Base-by-base conservation (phyloP, 2,797 vertebrate species). In the Buphagus erythrorhynchus region DNA sequence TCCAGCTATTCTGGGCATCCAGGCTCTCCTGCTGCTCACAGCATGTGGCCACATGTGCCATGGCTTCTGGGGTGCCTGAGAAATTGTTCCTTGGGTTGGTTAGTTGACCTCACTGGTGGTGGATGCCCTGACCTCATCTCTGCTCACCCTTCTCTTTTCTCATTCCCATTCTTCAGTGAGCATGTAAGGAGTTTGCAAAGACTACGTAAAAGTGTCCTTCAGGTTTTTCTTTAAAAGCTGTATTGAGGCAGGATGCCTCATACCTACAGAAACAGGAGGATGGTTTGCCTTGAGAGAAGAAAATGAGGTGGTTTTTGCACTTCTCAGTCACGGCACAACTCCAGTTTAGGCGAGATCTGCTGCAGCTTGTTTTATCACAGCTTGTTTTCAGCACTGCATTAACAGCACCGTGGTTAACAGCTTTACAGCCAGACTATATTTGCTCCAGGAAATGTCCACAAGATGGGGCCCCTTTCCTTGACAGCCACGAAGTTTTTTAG, bases 391-490 rank as follows among this genome's bases (percentile, higher is more conserved):
- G 46, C 13, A 1, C 51, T 38, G n/a, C 83, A 14, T 45, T n/a
- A 11, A 26, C 54, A 92, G 11, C 28, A 10, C 33, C 1, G 2
- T 14, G 21, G 24, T 21, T 20, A 67, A 72, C n/a, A 84, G 49
- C 45, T 77, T 46, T 45, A 7, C 54, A 77, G 54, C 22, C 58
- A 72, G 51, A 24, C 18, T n/a, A 15, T 6, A 2, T 11, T 54
- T 3, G 0, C 66, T 76, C 63, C 45, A 52, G 67, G 35, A 94
- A 86, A 72, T 5, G 49, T 45, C 95, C 95, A 96, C 91, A 54
- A 92, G 93, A 71, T 94, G 88, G 93, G 65, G 86, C 65, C 71
- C 35, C 57, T 86, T 52, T 94, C 73, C 71, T 42, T 49, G 28
- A 14, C 4, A 73, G 35, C 24, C 49, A 6, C 1, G 11, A 48